Evolutionary conservation across 2,888 invertebrate species (phyloP).

Genomic region (Ptychoptera contaminata): DNA sequence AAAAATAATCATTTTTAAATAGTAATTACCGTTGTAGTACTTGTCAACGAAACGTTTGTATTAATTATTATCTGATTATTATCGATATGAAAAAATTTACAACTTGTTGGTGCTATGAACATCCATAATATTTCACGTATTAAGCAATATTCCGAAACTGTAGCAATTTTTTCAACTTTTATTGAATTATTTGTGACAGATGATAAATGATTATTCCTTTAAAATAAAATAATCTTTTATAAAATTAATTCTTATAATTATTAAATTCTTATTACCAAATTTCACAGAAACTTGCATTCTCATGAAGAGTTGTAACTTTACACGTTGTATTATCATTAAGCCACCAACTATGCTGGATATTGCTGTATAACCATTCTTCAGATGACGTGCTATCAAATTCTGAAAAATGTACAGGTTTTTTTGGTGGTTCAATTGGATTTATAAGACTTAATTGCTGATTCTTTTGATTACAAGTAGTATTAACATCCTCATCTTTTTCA

Average conservation of each 20-base stretch:
- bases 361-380: slow-evolving; percentile 21
- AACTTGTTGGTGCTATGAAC: slow-evolving; percentile 22
- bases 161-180: slow-evolving; percentile 16
- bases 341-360: slow-evolving; percentile 33
- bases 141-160: slow-evolving; percentile 21
- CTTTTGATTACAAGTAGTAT: neutral
- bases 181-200: slow-evolving; percentile 14
- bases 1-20: neutral
- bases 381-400: slow-evolving; percentile 17
- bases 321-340: slow-evolving; percentile 19
- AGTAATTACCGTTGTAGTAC: slow-evolving; percentile 19
- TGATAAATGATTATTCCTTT: slow-evolving; percentile 15
- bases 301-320: slow-evolving; percentile 20
- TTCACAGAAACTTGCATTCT: slow-evolving; percentile 28
- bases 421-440: slow-evolving; percentile 13
- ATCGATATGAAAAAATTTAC: slow-evolving; percentile 20
- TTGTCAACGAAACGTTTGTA: slow-evolving; percentile 21
- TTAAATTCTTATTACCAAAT: slow-evolving; percentile 17
- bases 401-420: slow-evolving; percentile 13
- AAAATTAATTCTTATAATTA: no score
- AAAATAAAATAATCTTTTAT: no score
- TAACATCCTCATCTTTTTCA: neutral
- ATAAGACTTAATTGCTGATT: slow-evolving; percentile 4
- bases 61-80: slow-evolving; percentile 15
- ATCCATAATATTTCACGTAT: slow-evolving; percentile 28